phyloP scores from a whole-genome alignment of 2,797 vertebrate genomes.

The Diplodus sargus region DNA sequence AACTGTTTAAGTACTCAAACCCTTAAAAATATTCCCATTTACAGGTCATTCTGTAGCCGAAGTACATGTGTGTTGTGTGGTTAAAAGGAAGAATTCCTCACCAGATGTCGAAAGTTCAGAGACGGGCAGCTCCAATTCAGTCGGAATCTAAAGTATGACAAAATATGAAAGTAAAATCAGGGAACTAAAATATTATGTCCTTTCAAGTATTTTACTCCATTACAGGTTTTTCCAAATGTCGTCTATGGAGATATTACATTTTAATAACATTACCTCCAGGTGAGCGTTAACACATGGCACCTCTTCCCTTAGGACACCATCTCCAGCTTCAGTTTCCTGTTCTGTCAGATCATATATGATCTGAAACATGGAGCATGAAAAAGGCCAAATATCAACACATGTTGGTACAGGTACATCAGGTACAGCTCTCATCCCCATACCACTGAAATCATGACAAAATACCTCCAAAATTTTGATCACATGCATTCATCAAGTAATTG shows the following conservation, averaged over 20 bases:
- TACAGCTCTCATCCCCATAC: neutral
- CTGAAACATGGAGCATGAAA: neutral
- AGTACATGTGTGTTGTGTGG: neutral
- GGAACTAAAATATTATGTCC: neutral
- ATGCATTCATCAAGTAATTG: neutral
- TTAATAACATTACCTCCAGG: conserved; percentile 21
- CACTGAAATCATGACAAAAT: neutral
- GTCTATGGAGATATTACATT: neutral
- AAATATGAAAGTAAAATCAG: neutral
- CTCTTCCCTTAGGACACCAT: conserved; percentile 5
- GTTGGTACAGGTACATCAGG: neutral
- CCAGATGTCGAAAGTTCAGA: conserved; percentile 22
- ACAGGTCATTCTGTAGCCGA: neutral
- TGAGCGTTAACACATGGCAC: neutral
- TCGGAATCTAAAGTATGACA: conserved; percentile 18
- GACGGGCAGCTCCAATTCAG: conserved; percentile 18
- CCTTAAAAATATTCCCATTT: neutral
- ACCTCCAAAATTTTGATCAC: neutral
- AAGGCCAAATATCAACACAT: neutral
- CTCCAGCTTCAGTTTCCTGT: conserved; percentile 1
- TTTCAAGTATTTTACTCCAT: too few species aligned
- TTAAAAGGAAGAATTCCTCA: conserved; percentile 44
- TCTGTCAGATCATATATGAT: conserved; percentile 26
- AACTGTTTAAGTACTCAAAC: neutral
- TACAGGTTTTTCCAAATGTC: too few species aligned